Base-by-base conservation (phyloP, 2,113 vertebrate genomes). In the Hippocampus zosterae region DNA sequence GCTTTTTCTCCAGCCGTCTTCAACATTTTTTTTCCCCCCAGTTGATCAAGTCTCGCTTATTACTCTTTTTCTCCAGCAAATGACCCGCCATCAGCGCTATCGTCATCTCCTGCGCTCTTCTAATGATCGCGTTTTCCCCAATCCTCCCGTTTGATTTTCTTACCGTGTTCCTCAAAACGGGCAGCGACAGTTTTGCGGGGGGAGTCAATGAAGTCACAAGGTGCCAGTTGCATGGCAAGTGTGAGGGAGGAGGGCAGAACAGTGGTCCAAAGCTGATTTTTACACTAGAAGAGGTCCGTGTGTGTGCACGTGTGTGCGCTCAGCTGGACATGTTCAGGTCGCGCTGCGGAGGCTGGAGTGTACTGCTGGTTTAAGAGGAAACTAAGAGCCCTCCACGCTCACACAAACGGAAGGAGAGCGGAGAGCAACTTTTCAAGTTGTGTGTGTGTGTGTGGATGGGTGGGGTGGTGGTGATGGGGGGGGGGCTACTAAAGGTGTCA, bases 101-200 rank as follows among this genome's bases (percentile, higher is more conserved):
- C 33, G 33, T 6, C 33, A 37, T 37, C 21, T n/a, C 37, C 12
- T 42, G 25, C 67, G 70, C 50, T 4, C 75, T 75, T 59, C 67
- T 66, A 70, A 0, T 65, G 71, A 33, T 64, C 71, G 40, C 68
- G 33, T 70, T 65, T 68, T 69, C 63, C 68, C 63, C 68, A 65
- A 21, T 18, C 60, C 27, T 72, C 48, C 8, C 61, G 77, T 67
- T 50, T 71, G 66, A 68, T 71, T 71, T 79, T 78, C 67, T 76
- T 76, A 46, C 77, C 52, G 76, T 83, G 78, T 82, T 75, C 75
- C 62, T 68, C 65, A 79, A 80, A 87, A 81, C 79, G 80, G 80
- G 79, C 71, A 77, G 79, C 79, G 69, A 65, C 10, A 78, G 67
- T 25, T 82, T 82, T 84, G 84, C 23, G 77, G 76, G 75, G 75